Evolutionary conservation across 2,797 vertebrate genomes (phyloP), one percentile per base, ranked within the genome.

Genomic region (Hippopotamyrus pictus): DNA sequence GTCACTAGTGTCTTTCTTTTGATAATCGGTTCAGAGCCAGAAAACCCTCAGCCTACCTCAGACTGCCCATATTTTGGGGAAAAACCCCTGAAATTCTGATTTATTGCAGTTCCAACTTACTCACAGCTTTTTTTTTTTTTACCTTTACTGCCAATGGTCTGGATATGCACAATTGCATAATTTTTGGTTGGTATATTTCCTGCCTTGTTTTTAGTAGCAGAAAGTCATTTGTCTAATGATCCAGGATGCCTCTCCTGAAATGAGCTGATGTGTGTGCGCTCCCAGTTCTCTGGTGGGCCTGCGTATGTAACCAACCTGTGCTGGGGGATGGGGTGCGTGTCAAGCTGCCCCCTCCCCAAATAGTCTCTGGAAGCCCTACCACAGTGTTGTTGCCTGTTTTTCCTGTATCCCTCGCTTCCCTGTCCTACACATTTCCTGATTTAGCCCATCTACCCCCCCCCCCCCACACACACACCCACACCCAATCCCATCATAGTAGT

Each of bases 151-250:
- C 92, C 90, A 93, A 91, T 90, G 90, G 90, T 93, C 86, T 97
- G 96, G 96, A 86, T 97, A 97, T 97, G 96, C 96, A 95, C 92
- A 53, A 94, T 89, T 96, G 96, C 96, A 97, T 97, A 97, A 94
- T 94, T 95, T 95, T 95, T n/a, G 88, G 88, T 89, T 95, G 90
- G 88, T 89, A 91, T 46, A 50, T 29, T 29, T 51, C 82, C 82
- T 84, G 48, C 82, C 48, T 84, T 51, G 82, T 87, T 91, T 93
- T 89, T 69, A 84, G 62, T 69, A 86, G 46, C 44, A 65, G 14
- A 62, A 87, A 92, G 59, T 83, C 25, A n/a, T 88, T 22, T 46
- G 19, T 88, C 25, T 33, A 88, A 87, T 89, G 87, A 88, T 87
- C 62, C 22, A 48, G 76, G 88, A 69, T 86, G 48, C 59, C n/a